phyloP scores from a whole-genome alignment of 2,888 invertebrate genomes.

The Temnothorax ravouxi region DNA sequence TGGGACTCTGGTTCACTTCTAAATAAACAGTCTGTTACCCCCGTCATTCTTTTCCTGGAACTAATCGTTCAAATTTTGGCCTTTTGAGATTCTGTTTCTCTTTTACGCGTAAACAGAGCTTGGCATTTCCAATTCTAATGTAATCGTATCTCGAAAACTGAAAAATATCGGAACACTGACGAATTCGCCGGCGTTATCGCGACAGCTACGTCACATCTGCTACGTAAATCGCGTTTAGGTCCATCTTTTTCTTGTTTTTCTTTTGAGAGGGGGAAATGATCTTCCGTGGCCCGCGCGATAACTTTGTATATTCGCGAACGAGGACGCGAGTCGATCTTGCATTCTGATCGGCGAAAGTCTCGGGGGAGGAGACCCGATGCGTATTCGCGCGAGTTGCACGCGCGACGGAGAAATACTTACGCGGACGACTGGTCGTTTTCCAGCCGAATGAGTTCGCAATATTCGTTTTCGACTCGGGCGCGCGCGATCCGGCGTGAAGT shows the following conservation, averaged over 20 bases:
- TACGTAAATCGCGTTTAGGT: too few species aligned
- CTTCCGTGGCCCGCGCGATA: background rate
- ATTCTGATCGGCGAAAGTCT: conserved; percentile 23
- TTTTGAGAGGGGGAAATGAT: background rate
- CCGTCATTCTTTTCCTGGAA: background rate
- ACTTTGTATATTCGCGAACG: background rate
- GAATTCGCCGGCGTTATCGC: background rate
- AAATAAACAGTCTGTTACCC: background rate
- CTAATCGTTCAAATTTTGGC: background rate
- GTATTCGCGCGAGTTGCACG: background rate
- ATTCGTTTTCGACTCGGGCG: background rate
- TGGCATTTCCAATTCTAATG: background rate
- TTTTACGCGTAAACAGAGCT: background rate
- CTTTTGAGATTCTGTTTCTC: conserved; percentile 2
- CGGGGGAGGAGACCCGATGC: background rate
- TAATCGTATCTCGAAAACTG: background rate
- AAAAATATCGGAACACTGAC: background rate
- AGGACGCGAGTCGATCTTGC: background rate
- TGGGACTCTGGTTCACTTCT: background rate
- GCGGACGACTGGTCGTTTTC: conserved; percentile 3
- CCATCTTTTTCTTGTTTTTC: background rate
- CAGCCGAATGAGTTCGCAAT: background rate
- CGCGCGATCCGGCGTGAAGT: background rate
- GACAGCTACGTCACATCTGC: background rate
- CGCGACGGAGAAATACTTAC: background rate